Evolutionary conservation across 2,888 invertebrate genomes (phyloP), one percentile per base, ranked within the genome.

Genomic region (Augiades crinisus): DNA sequence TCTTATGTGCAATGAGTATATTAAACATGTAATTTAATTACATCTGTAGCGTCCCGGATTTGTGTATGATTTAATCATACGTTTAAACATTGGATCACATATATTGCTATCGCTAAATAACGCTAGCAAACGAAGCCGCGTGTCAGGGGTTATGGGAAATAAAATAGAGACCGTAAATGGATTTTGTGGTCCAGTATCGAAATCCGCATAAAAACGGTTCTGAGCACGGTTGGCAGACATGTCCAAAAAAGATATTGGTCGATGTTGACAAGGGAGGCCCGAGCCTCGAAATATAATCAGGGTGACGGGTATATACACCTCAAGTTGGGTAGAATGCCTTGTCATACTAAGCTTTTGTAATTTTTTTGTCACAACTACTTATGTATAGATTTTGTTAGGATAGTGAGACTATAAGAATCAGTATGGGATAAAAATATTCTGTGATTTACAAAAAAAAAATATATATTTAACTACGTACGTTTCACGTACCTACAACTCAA

Each of bases 191-290:
- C 16, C n/a, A 14, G 3, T 16, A 34, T 16, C 19, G 19, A 19
- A 10, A 30, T 12, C 19, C 17, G 12, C 6, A 12, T 12, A 43
- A 43, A 30, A 30, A 43, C 41, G 17, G 2, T 22, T 34, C 12
- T 47, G 30, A 47, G 47, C 21, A 22, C 31, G 44, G 44, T 33
- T 33, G 30, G 30, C 46, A 21, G 27, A 27, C 37, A 19, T 37
- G 47, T 37, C 47, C 24, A 14, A 37, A 47, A 27, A 47, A 30
- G 27, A 47, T 47, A 44, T 44, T 33, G 46, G 46, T 27, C 17
- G 5, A 2, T 10, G 44, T 27, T 27, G 46, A 46, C 24, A 17
- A 46, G 46, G 46, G 46, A 27, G 14, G 5, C 6, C 2, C 12
- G 17, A n/a, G 4, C 12, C n/a, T 17, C 12, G 16, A 7, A 37